Conservation (phyloP, 1,140 invertebrate genomes). For the Caenorhabditis tropicalis region DNA sequence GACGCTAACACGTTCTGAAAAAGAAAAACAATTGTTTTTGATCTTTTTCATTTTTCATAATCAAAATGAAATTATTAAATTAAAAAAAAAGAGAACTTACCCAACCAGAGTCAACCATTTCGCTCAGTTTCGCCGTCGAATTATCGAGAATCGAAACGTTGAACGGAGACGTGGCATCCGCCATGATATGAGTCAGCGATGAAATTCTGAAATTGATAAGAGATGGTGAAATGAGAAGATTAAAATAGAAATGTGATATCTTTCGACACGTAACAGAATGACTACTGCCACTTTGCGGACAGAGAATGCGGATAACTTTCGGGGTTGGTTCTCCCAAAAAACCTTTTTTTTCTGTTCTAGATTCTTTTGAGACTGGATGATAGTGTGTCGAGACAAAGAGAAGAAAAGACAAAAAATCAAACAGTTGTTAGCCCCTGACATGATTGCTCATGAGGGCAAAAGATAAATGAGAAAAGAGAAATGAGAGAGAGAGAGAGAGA, state of each 20-base stretch:
- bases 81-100: too few relatives aligned
- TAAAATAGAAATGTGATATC: neutral
- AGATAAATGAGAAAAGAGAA: neutral
- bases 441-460: slow-evolving; percentile 13
- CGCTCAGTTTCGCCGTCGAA: slow-evolving; percentile 28
- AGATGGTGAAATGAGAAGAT: neutral
- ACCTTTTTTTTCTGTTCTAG: neutral
- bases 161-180: slow-evolving; percentile 28
- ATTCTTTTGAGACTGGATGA: neutral
- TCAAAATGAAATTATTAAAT: too few relatives aligned
- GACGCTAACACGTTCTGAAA: slow-evolving; percentile 31
- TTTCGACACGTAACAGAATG: neutral
- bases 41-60: neutral
- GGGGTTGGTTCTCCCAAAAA: neutral
- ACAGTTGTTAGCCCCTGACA: neutral
- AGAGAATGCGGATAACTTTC: neutral
- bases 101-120: slow-evolving; percentile 40
- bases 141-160: slow-evolving; percentile 25
- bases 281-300: neutral
- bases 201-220: neutral
- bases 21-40: neutral
- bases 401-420: neutral
- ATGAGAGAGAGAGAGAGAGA: neutral
- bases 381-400: neutral
- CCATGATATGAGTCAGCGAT: slow-evolving; percentile 37